Evolutionary conservation across 2,888 invertebrate species (phyloP).

Genomic region (Nemapogon koenigi): DNA sequence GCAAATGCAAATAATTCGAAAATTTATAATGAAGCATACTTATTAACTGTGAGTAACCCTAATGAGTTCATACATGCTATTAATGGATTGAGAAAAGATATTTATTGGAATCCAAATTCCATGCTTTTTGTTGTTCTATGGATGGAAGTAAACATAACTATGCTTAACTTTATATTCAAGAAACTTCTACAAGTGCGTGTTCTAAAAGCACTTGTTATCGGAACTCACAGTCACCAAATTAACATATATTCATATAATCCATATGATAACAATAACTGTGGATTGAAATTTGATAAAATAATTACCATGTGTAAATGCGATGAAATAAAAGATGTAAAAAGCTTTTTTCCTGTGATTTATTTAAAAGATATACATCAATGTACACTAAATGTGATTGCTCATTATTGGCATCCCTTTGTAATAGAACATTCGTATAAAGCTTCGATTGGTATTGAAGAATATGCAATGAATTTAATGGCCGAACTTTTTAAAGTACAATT

Average conservation of each 20-base stretch:
- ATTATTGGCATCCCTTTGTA: constrained; percentile 12
- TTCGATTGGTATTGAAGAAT: constrained; percentile 13
- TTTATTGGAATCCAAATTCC: constrained; percentile 11
- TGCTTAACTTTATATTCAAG: constrained; percentile 8
- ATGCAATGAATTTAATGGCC: constrained; percentile 10
- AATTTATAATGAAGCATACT: constrained; percentile 4
- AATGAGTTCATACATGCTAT: constrained; percentile 5
- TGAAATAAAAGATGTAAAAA: no score
- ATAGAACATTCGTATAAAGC: constrained; percentile 1
- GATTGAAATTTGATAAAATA: constrained; percentile 11
- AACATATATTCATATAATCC: constrained; percentile 13
- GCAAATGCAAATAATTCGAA: background rate
- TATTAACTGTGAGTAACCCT: constrained; percentile 4
- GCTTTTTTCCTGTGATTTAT: no score
- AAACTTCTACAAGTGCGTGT: constrained; percentile 11
- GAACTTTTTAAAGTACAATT: constrained; percentile 6
- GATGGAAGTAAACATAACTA: background rate
- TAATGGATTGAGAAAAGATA: constrained; percentile 8
- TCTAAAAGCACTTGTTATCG: constrained; percentile 10
- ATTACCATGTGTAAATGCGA: constrained; percentile 11
- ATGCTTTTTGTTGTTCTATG: constrained; percentile 11
- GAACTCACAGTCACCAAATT: constrained; percentile 4
- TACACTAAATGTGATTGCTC: constrained; percentile 11
- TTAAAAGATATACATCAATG: constrained; percentile 11
- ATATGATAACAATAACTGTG: constrained; percentile 11